Evolutionary conservation across 2,888 invertebrate species (phyloP), one percentile per base, ranked within the genome.

Genomic region (Phoronis australis): DNA sequence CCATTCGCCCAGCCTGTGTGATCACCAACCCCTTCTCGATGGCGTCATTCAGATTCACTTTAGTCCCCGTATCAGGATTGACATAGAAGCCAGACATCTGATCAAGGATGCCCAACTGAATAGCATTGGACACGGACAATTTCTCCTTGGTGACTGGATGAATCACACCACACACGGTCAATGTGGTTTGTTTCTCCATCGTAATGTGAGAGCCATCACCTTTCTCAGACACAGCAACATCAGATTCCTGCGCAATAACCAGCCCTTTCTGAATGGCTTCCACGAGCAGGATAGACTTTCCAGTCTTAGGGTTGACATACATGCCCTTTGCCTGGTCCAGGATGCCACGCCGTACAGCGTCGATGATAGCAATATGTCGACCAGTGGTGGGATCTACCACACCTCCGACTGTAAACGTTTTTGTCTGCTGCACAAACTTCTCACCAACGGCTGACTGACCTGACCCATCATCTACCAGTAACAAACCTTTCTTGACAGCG

Each of bases 51-150:
- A 96, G 81, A 23, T 87, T 87, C 42, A 92, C 80, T 66, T 85
- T 84, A 55, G 86, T 84, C 0, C 90, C 91, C 23, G 86, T 69
- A 65, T 84, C 84, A 27, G 91, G 90, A 79, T 94, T 88, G 26
- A 60, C 62, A 54, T 66, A 71, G 27, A 59, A 50, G 3, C 71
- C 69, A 52, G 57, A 54, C 41, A 90, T 87, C 25, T 86, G 83
- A 78, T 95, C 95, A 45, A 96, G 79, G 18, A 94, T 85, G 22
- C 93, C 94, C 21, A 83, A 82, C 26, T 85, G 84, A 52, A 93
- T 85, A 0, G 94, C 90, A 77, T 94, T 89, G 35, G 69, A 56
- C 20, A 81, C 65, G 24, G 87, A 87, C 42, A 92, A 80, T 66
- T 85, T 84, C 55, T 86, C 84, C 0, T 90, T 91, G 23, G 86